Percentiles rank a stretch among this genome's conserved stretches.
phyloP scores from a whole-genome alignment of 2,113 vertebrate species.

The Osmerus eperlanus region DNA sequence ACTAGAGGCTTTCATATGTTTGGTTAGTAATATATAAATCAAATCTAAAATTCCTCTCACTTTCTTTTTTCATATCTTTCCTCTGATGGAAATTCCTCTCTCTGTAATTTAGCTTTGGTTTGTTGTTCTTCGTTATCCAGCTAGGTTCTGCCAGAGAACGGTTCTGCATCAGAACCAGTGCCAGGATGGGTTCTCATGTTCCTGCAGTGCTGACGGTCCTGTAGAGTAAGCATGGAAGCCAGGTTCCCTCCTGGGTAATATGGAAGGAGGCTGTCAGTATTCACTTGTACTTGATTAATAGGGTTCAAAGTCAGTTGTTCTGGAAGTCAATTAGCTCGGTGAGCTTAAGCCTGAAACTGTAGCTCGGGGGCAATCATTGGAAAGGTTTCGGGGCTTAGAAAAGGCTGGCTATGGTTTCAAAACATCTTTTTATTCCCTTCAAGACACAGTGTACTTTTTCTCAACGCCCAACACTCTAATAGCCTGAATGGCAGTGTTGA shows the following conservation, averaged over 20 bases:
- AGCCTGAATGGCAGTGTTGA: slow-evolving; percentile 42
- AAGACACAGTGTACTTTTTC: slow-evolving; percentile 32
- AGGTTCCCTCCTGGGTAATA: neutral
- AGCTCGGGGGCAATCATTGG: no score
- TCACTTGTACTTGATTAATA: no score
- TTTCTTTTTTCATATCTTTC: slow-evolving; percentile 24
- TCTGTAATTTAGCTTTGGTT: slow-evolving; percentile 51
- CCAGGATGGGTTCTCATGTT: slow-evolving; percentile 25
- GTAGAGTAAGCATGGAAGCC: neutral
- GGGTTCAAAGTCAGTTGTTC: neutral
- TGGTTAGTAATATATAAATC: slow-evolving; percentile 54
- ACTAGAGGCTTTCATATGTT: slow-evolving; percentile 51
- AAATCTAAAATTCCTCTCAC: slow-evolving; percentile 38
- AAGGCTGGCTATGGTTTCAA: no score
- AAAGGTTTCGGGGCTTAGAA: no score
- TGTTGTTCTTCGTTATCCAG: slow-evolving; percentile 49
- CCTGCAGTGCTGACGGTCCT: slow-evolving; percentile 20
- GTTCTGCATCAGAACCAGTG: slow-evolving; percentile 35
- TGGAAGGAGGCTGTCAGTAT: neutral
- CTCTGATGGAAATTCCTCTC: slow-evolving; percentile 23
- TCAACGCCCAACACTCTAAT: slow-evolving; percentile 53
- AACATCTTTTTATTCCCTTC: no score
- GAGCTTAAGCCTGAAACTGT: no score
- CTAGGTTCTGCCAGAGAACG: slow-evolving; percentile 55
- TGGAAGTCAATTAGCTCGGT: neutral